Percentiles rank a stretch among this genome's conserved stretches.
phyloP scores from a whole-genome alignment of 2,888 invertebrate genomes.

The Tricholauxania praeusta region DNA sequence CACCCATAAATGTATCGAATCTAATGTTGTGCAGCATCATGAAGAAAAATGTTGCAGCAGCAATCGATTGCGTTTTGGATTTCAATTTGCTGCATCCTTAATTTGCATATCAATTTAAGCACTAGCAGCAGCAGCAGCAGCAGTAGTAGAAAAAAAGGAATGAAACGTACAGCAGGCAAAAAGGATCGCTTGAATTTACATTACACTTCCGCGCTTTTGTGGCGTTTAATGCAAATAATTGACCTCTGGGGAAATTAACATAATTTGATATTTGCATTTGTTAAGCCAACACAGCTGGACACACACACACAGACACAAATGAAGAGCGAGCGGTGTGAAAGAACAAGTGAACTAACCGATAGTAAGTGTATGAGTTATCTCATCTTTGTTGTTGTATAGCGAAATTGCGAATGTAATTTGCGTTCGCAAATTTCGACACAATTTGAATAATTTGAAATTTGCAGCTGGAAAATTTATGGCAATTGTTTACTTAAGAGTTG shows the following conservation, averaged over 20 bases:
- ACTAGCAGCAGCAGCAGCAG: background rate
- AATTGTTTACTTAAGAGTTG: constrained; percentile 1
- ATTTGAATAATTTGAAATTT: constrained; percentile 26
- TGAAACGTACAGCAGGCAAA: background rate
- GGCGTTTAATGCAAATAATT: constrained; percentile 38
- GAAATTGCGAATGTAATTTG: constrained; percentile 11
- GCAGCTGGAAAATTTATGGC: constrained; percentile 22
- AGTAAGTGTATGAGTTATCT: too few relatives aligned
- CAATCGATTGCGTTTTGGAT: constrained; percentile 27
- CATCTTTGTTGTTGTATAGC: background rate
- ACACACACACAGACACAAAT: too few relatives aligned
- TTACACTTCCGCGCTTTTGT: constrained; percentile 10
- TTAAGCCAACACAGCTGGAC: background rate
- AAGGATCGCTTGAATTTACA: background rate
- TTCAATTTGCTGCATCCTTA: constrained; percentile 36
- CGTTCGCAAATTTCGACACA: constrained; percentile 10
- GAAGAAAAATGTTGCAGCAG: background rate
- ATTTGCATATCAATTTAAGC: constrained; percentile 35
- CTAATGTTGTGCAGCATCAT: too few relatives aligned
- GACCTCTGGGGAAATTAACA: constrained; percentile 36
- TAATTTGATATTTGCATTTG: constrained; percentile 36
- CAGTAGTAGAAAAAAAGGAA: background rate
- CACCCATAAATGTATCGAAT: too few relatives aligned
- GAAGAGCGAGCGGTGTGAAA: too few relatives aligned
- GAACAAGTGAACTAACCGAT: too few relatives aligned